These are phyloP conservation scores for Lycophotia porphyrea DNA, from an alignment of 2,888 invertebrate species.

Conservation along the genomic window DNA sequence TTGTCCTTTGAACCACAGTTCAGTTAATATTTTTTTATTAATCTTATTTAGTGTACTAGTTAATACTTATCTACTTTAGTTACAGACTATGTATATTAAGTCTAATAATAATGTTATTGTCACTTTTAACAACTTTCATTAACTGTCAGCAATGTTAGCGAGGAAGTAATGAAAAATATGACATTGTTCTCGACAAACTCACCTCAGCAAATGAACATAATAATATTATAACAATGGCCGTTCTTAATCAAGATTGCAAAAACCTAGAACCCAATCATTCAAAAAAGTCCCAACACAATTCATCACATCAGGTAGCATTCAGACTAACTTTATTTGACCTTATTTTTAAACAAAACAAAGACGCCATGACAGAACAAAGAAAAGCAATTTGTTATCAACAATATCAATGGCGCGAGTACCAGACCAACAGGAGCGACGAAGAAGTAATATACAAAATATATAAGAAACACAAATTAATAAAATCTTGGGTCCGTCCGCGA, in stretches of 20 bases:
- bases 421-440: constrained; percentile 79
- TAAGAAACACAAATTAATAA: constrained; percentile 89
- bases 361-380: constrained; percentile 84
- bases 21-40: too few species aligned
- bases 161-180: neutral
- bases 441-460: constrained; percentile 73
- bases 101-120: neutral
- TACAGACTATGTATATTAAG: neutral
- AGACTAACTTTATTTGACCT: constrained; percentile 67
- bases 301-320: constrained; percentile 60
- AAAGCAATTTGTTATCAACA: constrained; percentile 88
- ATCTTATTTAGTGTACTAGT: too few species aligned
- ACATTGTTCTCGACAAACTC: neutral
- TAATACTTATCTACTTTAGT: too few species aligned
- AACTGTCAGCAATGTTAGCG: too few species aligned
- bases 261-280: constrained; percentile 47
- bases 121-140: neutral
- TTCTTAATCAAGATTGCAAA: constrained; percentile 46
- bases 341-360: constrained; percentile 76
- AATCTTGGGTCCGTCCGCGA: constrained; percentile 83
- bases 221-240: constrained; percentile 16
- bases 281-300: constrained; percentile 48
- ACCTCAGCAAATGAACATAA: neutral
- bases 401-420: constrained; percentile 83
- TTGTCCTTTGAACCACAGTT: too few species aligned